phyloP scores from a whole-genome alignment of 2,797 vertebrate genomes.

The Columba guinea region DNA sequence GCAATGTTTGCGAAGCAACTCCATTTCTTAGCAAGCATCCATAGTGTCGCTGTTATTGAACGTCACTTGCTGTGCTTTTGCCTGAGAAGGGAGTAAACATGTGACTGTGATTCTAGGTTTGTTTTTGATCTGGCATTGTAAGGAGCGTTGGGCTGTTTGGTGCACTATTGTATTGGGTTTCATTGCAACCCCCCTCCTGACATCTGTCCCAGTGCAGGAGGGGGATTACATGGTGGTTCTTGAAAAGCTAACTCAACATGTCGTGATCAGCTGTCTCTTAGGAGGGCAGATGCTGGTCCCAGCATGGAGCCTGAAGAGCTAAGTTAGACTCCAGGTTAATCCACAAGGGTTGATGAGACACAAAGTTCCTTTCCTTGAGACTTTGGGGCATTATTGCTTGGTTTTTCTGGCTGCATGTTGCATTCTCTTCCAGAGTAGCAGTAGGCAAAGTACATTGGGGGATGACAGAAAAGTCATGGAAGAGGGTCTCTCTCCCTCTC shows the following conservation, averaged over 20 bases:
- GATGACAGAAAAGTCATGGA: background rate
- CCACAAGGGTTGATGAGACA: background rate
- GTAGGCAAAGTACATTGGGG: background rate
- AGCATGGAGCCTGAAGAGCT: background rate
- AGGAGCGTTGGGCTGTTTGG: background rate
- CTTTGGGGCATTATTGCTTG: background rate
- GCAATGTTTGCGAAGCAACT: background rate
- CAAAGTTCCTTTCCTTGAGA: background rate
- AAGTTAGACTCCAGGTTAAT: background rate
- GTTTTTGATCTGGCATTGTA: background rate
- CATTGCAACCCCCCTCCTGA: background rate
- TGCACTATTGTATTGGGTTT: background rate
- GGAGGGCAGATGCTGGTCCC: background rate
- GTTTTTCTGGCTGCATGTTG: background rate
- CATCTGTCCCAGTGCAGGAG: background rate
- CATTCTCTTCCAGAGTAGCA: background rate
- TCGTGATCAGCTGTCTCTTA: background rate
- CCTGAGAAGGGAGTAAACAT: background rate
- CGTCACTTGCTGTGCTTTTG: background rate
- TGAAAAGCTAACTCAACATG: background rate
- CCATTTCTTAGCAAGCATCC: background rate
- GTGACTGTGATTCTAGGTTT: background rate
- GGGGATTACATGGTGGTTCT: background rate
- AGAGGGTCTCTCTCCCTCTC: background rate
- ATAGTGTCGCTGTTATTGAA: background rate